Evolutionary conservation across 2,113 vertebrate species (phyloP).

Genomic region (Eulemur rufifrons): DNA sequence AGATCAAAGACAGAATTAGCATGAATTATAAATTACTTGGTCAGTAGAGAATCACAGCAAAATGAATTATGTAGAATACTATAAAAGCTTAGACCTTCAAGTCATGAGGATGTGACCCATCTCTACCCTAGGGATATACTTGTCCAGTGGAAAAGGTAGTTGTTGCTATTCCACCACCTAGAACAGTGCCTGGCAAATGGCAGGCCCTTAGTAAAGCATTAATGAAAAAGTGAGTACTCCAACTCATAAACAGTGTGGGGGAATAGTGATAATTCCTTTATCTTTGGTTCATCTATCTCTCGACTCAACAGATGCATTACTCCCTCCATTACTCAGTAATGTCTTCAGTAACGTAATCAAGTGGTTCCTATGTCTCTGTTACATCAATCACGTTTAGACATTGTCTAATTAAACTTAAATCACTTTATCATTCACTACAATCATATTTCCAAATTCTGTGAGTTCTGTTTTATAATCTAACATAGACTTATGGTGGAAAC

Average conservation of each 20-base stretch:
- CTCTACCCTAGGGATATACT: background rate
- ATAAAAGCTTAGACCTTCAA: background rate
- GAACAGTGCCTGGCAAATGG: background rate
- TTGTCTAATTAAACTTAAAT: constrained; percentile 66
- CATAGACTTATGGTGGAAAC: background rate
- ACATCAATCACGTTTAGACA: constrained; percentile 10
- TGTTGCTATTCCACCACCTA: background rate
- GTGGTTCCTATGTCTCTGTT: constrained; percentile 3
- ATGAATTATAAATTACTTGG: background rate
- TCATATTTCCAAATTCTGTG: constrained; percentile 43
- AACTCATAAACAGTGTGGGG: background rate
- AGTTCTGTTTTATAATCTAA: background rate
- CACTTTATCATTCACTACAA: constrained; percentile 10
- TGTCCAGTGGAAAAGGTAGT: background rate
- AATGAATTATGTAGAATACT: background rate
- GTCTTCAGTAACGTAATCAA: constrained; percentile 43
- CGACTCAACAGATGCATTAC: background rate
- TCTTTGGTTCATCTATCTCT: background rate
- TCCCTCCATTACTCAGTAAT: background rate
- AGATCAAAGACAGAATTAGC: background rate
- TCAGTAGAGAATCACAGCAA: background rate
- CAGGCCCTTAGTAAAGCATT: background rate
- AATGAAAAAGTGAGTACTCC: background rate
- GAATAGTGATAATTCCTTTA: background rate
- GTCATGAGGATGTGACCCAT: background rate